Evolutionary conservation across 2,888 invertebrate species (phyloP).

Genomic region (Saturnia pavonia): DNA sequence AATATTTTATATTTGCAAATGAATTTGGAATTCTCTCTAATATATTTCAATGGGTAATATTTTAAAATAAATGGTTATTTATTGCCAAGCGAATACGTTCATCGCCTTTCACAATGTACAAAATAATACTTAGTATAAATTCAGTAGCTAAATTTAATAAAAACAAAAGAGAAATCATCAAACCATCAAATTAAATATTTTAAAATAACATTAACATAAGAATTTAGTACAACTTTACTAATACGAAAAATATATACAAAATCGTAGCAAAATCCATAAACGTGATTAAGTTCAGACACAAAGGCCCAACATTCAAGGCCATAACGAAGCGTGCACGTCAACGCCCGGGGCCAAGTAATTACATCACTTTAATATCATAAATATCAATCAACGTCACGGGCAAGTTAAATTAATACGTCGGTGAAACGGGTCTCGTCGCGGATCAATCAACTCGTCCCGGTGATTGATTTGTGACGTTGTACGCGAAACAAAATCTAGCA

Average conservation of each 20-base stretch:
- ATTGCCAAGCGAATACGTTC: not conserved
- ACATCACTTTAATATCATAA: constrained; percentile 55
- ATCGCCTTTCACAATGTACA: not conserved
- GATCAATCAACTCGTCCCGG: constrained; percentile 62
- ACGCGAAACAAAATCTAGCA: constrained; percentile 55
- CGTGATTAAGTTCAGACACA: constrained; percentile 1
- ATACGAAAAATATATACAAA: not conserved
- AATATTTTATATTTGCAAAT: not conserved
- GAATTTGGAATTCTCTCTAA: not conserved
- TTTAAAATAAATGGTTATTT: not conserved
- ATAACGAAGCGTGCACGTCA: constrained; percentile 6
- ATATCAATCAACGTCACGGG: constrained; percentile 65
- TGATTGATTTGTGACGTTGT: constrained; percentile 69
- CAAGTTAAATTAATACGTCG: constrained; percentile 69
- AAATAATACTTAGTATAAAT: not conserved
- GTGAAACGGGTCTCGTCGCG: constrained; percentile 68
- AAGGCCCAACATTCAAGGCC: constrained; percentile 11
- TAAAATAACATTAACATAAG: not conserved
- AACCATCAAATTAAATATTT: not conserved
- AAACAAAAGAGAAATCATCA: constrained; percentile 1
- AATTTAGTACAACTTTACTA: not conserved
- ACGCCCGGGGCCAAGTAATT: constrained; percentile 15
- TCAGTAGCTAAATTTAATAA: not conserved
- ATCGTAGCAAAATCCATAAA: not conserved
- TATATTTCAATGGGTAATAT: not conserved